Evolutionary conservation across 2,888 invertebrate species (phyloP).

Genomic region (Arge pagana): DNA sequence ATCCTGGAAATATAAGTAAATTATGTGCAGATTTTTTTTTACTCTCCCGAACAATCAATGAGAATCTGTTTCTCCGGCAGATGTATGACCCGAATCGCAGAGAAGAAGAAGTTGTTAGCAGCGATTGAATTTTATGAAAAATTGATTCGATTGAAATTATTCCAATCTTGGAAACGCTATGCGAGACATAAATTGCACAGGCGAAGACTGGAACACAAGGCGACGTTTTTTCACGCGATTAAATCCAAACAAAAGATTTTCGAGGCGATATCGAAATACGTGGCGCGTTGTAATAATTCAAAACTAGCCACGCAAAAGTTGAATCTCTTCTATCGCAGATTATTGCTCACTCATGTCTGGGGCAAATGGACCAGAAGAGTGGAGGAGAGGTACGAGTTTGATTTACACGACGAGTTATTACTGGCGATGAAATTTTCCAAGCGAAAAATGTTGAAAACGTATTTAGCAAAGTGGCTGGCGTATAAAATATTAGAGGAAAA

Average conservation of each 20-base stretch:
- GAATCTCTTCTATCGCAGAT: slow-evolving; percentile 11
- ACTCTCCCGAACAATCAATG: not conserved
- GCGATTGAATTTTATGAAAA: slow-evolving; percentile 1
- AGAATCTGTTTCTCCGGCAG: no score
- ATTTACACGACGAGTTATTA: not conserved
- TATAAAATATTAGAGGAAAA: not conserved
- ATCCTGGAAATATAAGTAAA: slow-evolving; percentile 14
- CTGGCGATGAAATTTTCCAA: slow-evolving; percentile 3
- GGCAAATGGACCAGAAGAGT: not conserved
- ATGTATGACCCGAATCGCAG: not conserved
- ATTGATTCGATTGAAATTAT: not conserved
- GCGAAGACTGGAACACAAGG: slow-evolving; percentile 5
- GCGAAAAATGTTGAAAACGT: not conserved
- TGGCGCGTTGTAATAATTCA: slow-evolving; percentile 4
- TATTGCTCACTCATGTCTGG: not conserved
- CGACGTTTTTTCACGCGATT: slow-evolving; percentile 7
- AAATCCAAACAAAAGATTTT: slow-evolving; percentile 9
- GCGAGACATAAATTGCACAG: slow-evolving; percentile 6
- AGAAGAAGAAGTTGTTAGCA: not conserved
- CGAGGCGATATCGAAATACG: slow-evolving; percentile 1
- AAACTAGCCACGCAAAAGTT: slow-evolving; percentile 9
- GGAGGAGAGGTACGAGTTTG: slow-evolving; percentile 5
- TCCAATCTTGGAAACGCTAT: slow-evolving; percentile 12
- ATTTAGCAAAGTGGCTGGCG: not conserved
- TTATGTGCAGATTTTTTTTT: not conserved